Base-by-base conservation (phyloP, 2,113 vertebrate species). In the Platichthys stellatus region DNA sequence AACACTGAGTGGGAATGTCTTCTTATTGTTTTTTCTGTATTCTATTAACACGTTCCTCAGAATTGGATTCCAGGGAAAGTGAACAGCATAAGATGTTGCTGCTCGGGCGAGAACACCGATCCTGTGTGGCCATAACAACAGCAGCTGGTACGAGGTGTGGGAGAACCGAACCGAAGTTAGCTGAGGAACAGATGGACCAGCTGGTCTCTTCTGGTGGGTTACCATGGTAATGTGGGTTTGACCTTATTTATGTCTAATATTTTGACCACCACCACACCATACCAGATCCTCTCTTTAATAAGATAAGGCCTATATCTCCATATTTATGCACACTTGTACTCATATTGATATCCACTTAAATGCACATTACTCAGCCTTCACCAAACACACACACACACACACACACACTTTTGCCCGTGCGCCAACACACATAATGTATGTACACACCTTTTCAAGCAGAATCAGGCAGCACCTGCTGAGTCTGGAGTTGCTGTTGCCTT, bases 141-240 rank as follows among this genome's bases (percentile, higher is more conserved):
- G 87, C 92, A 92, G 90, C 88, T 91, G 90, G 61, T 85, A 57
- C 57, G 78, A 90, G 92, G 88, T 86, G 78, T 83, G 74, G 70
- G 82, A 90, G 70, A 88, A 85, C 74, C 76, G 59, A 85, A 82
- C 84, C 86, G 85, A 91, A 91, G 87, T 93, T 90, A 88, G 86
- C 86, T 18, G 70, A 84, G 63, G 76, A 90, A 80, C 92, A 93
- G 89, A 93, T 92, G 88, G 90, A 90, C 84, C 88, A 88, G 90
- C 86, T 89, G 86, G 79, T 91, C 84, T 83, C 76, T 83, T 87
- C 78, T 89, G 75, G 76, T 91, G 79, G 83, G 92, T 93, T 94
- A 92, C 94, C 93, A 93, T 94, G 92, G 93, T 86, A 90, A 94
- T 93, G 69, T 82, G 53, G 76, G 84, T 81, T 89, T 94, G 92